These are phyloP conservation scores for Dorcus hopei DNA, from an alignment of 2,888 invertebrate species.

Conservation along the genomic window DNA sequence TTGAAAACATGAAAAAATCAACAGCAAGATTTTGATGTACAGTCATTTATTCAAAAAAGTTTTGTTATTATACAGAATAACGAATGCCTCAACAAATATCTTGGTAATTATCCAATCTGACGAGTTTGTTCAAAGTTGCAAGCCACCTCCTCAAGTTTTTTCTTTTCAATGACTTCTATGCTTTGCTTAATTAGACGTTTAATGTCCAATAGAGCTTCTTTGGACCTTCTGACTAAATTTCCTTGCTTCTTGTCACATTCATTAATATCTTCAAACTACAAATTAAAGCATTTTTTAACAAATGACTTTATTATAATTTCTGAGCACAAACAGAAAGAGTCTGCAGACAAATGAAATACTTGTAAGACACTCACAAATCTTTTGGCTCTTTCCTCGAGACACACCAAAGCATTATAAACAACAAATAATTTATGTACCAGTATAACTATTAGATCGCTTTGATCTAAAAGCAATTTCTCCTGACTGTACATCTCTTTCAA, in stretches of 20 bases:
- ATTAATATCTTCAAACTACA: slow-evolving; percentile 6
- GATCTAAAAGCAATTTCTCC: slow-evolving; percentile 17
- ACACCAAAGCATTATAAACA: slow-evolving; percentile 14
- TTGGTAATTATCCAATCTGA: too few species aligned
- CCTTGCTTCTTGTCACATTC: neutral
- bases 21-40: too few species aligned
- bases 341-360: too few species aligned
- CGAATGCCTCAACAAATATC: too few species aligned
- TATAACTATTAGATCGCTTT: slow-evolving; percentile 18
- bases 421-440: slow-evolving; percentile 14
- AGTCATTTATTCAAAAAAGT: too few species aligned
- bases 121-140: too few species aligned
- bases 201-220: neutral
- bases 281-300: neutral
- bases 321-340: too few species aligned
- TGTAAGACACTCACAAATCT: neutral
- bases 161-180: neutral
- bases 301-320: neutral
- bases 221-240: neutral
- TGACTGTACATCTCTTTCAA: slow-evolving; percentile 9
- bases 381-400: slow-evolving; percentile 6
- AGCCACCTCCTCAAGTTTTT: neutral
- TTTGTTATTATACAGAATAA: too few species aligned
- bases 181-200: neutral
- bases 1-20: too few species aligned